Conservation (phyloP, 1,140 invertebrate genomes). For the Centruroides sculpturatus region DNA sequence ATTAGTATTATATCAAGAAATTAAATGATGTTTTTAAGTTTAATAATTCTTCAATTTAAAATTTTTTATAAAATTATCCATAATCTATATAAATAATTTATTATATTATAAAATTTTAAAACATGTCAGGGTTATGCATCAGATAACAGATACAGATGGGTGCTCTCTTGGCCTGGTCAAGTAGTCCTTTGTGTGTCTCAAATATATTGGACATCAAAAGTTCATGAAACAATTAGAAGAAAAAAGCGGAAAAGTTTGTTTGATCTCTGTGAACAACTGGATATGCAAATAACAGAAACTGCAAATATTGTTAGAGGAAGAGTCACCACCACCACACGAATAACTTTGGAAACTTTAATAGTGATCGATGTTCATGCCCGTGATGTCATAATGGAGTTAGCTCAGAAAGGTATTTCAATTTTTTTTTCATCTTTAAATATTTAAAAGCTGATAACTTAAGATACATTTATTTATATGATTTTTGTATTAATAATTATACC, state of each 20-base stretch:
- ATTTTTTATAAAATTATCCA: neutral
- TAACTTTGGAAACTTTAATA: conserved; percentile 63
- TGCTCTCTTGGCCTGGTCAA: conserved; percentile 74
- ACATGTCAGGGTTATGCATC: conserved; percentile 37
- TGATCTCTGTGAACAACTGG: conserved; percentile 30
- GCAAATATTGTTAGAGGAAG: conserved; percentile 65
- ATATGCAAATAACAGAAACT: conserved; percentile 50
- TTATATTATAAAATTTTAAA: neutral
- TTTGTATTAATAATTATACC: too few relatives aligned
- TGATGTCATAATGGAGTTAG: conserved; percentile 64
- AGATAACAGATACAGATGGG: conserved; percentile 52
- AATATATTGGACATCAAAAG: conserved; percentile 73
- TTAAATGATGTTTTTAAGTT: neutral
- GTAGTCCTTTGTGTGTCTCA: conserved; percentile 75
- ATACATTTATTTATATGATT: too few relatives aligned
- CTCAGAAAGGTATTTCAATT: conserved; percentile 38
- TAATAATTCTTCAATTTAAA: neutral
- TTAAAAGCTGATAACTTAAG: too few relatives aligned
- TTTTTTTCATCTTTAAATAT: neutral
- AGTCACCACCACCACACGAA: conserved; percentile 55
- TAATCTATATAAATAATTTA: neutral
- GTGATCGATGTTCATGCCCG: conserved; percentile 83
- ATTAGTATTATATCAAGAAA: too few relatives aligned
- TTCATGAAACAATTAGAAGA: conserved; percentile 49
- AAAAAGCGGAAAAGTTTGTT: conserved; percentile 32